These are phyloP conservation scores for Cyclina sinensis DNA, from an alignment of 1,140 invertebrate genomes.

Conservation along the genomic window DNA sequence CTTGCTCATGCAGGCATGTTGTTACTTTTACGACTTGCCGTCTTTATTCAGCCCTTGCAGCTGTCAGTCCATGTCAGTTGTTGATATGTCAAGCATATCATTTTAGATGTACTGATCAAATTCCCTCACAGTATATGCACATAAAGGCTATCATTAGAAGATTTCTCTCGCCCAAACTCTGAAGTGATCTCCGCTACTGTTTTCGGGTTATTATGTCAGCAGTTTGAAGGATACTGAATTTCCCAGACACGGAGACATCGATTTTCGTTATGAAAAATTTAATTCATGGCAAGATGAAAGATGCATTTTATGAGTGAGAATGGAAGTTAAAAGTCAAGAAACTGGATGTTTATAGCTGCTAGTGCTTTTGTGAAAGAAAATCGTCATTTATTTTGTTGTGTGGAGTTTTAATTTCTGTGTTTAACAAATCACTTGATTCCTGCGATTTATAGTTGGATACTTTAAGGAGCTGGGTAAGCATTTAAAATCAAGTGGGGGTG, in stretches of 20 bases:
- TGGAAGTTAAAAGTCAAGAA: no score
- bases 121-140: neutral
- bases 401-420: no score
- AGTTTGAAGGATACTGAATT: neutral
- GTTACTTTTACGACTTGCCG: neutral
- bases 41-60: neutral
- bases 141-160: conserved; percentile 6
- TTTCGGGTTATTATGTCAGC: neutral
- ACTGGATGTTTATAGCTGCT: no score
- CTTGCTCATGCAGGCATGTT: neutral
- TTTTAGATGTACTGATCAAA: neutral
- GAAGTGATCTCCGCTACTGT: neutral
- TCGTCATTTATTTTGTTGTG: no score
- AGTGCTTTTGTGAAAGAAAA: no score
- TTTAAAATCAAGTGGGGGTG: no score
- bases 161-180: neutral
- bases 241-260: neutral
- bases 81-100: conserved; percentile 6
- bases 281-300: neutral
- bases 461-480: no score
- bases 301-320: no score
- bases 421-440: no score
- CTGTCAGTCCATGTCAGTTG: conserved; percentile 22
- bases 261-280: neutral
- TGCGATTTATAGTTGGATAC: no score